Conservation (phyloP, 2,888 invertebrate species). For the Nymphalis urticae region DNA sequence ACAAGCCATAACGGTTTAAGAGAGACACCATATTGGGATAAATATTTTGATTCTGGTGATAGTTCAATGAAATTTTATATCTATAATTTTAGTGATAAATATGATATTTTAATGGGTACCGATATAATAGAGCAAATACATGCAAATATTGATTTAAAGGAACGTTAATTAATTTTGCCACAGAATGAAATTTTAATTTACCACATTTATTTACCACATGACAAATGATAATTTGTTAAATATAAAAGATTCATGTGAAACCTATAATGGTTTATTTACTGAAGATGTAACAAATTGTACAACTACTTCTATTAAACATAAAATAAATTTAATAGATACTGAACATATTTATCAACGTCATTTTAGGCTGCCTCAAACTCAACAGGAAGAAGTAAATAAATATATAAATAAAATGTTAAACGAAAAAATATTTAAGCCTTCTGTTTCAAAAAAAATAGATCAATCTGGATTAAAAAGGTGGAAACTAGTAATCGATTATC, state of each 20-base stretch:
- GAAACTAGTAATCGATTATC: slow-evolving; percentile 33
- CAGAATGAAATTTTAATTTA: slow-evolving; percentile 18
- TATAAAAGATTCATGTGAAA: slow-evolving; percentile 27
- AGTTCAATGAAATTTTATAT: slow-evolving; percentile 19
- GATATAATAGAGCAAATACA: slow-evolving; percentile 31
- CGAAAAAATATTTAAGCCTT: slow-evolving; percentile 30
- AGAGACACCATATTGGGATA: slow-evolving; percentile 27
- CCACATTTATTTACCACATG: too few species aligned
- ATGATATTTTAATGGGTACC: slow-evolving; percentile 31
- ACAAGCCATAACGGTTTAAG: slow-evolving; percentile 24
- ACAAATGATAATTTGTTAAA: slow-evolving; percentile 21
- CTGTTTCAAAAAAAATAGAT: slow-evolving; percentile 34
- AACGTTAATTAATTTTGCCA: slow-evolving; percentile 10
- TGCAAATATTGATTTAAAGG: slow-evolving; percentile 12
- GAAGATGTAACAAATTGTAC: slow-evolving; percentile 31
- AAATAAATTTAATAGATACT: not conserved
- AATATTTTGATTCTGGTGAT: slow-evolving; percentile 23
- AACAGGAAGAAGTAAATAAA: slow-evolving; percentile 27
- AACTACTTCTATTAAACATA: slow-evolving; percentile 20
- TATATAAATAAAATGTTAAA: slow-evolving; percentile 49
- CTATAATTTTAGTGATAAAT: slow-evolving; percentile 26
- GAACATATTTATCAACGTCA: slow-evolving; percentile 24
- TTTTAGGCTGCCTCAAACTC: slow-evolving; percentile 25
- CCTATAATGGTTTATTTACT: slow-evolving; percentile 29
- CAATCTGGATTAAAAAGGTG: slow-evolving; percentile 29